Evolutionary conservation across 2,888 invertebrate genomes (phyloP).

Genomic region (Rhaphigaster nebulosa): DNA sequence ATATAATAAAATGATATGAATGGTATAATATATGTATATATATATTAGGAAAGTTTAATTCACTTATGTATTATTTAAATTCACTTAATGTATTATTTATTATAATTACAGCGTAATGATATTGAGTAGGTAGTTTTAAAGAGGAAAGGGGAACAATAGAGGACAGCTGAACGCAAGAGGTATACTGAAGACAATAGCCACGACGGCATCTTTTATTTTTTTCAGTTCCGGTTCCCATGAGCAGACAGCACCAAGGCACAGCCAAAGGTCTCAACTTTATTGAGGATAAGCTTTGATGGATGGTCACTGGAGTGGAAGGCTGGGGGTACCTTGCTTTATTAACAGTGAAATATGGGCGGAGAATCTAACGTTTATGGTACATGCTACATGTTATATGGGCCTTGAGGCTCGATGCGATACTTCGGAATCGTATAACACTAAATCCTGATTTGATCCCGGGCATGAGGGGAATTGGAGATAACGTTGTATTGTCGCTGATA

Average conservation of each 20-base stretch:
- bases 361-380: neutral
- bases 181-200: neutral
- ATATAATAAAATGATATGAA: no score
- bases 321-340: neutral
- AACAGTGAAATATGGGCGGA: neutral
- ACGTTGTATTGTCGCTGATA: neutral
- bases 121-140: neutral
- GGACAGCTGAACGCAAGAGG: neutral
- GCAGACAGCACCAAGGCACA: neutral
- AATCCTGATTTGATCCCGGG: neutral
- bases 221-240: constrained; percentile 5
- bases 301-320: neutral
- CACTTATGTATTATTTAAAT: neutral
- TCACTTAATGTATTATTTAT: neutral
- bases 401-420: neutral
- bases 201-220: neutral
- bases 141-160: neutral
- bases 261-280: neutral
- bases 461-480: neutral
- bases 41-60: no score
- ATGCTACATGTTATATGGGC: neutral
- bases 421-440: constrained; percentile 1
- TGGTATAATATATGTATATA: no score
- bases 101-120: neutral
- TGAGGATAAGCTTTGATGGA: constrained; percentile 17